Base-by-base conservation (phyloP, 2,113 vertebrate genomes). In the Caranx melampygus region DNA sequence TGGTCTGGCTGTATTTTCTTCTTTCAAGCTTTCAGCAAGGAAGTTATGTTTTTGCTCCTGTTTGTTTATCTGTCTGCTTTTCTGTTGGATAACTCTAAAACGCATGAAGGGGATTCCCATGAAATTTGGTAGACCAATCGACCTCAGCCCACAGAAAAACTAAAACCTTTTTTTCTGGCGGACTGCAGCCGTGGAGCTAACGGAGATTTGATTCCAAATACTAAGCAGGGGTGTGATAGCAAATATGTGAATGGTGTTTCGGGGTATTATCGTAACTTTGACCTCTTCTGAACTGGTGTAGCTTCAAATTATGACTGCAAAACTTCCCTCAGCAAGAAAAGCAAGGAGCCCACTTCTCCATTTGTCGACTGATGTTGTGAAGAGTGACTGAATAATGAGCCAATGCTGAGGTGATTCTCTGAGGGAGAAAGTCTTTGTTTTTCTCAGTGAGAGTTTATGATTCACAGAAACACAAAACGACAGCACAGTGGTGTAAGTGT, bases 161-260 rank as follows among this genome's bases (percentile, higher is more conserved):
- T n/a, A 5, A 9, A 26, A 8, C 10, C 42, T 51, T 75, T 65
- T 57, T 45, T 47, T 12, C 20, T 55, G 47, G 26, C 44, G 21
- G 45, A 45, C 15, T 78, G 71, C 31, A 66, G 60, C 31, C 54
- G 20, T 57, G 63, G 76, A 75, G 34, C 60, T 45, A 35, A 7
- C 2, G 57, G 60, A 51, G 55, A 74, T 71, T 73, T 49, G 26
- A 57, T 55, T 55, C 12, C 9, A 69, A 66, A 37, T n/a, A 42
- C 20, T 20, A 31, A 35, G 13, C 20, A 37, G 26, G 14, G 26
- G 15, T 14, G 34, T 26, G 20, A 57, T 14, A 55, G 63, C 10
- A 64, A 51, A 69, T 0, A 31, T 20, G 21, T 45, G n/a, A 33
- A n/a, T 47, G 42, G 34, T 51, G 34, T 63, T 26, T 20, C 18